Evolutionary conservation across 1,140 invertebrate species (phyloP).

Genomic region (Lerema accius): DNA sequence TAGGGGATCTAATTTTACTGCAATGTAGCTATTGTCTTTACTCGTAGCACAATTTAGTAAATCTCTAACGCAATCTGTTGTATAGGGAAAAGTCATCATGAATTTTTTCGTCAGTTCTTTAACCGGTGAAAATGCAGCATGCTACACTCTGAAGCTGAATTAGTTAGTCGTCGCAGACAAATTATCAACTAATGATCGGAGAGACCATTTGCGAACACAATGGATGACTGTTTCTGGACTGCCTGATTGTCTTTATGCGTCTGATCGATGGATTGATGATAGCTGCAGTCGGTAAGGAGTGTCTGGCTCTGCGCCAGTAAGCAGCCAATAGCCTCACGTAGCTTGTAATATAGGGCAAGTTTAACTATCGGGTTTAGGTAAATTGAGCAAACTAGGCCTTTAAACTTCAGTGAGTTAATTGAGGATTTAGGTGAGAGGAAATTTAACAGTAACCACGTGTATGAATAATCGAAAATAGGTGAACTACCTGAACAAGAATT

Average conservation of each 20-base stretch:
- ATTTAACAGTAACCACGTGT: too few species aligned
- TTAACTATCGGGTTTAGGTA: background rate
- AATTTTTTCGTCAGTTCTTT: too few species aligned
- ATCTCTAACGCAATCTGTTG: too few species aligned
- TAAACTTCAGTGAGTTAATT: background rate
- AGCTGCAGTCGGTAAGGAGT: slow-evolving; percentile 1
- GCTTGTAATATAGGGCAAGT: background rate
- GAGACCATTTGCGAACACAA: background rate
- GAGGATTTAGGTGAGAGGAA: background rate
- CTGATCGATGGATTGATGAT: background rate
- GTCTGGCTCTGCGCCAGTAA: slow-evolving; percentile 2
- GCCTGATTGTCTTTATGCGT: background rate
- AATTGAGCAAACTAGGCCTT: background rate
- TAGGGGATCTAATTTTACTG: too few species aligned
- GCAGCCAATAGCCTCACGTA: background rate
- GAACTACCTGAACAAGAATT: too few species aligned
- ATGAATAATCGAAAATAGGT: too few species aligned
- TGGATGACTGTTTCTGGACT: background rate
- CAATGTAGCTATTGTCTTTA: too few species aligned
- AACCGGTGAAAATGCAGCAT: too few species aligned
- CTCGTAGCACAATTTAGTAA: too few species aligned
- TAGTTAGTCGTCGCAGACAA: too few species aligned
- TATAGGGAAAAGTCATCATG: too few species aligned
- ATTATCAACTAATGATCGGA: background rate
- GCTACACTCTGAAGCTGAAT: too few species aligned